phyloP scores from a whole-genome alignment of 2,888 invertebrate species.

The Orthosia gracilis region DNA sequence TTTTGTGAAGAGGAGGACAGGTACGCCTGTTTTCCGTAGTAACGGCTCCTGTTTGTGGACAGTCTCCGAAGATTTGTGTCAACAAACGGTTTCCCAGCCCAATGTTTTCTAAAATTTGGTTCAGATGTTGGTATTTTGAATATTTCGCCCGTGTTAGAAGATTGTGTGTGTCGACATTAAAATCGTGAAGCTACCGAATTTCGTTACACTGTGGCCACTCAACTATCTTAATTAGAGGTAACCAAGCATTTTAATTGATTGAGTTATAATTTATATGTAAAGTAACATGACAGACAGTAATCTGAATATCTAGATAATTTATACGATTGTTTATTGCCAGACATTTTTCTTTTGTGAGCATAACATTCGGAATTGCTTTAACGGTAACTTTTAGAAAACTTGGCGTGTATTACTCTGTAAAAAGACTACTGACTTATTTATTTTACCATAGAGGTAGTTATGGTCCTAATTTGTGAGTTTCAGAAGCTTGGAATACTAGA shows the following conservation, averaged over 20 bases:
- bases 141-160: neutral
- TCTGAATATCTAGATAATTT: neutral
- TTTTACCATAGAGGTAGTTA: neutral
- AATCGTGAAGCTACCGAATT: neutral
- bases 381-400: neutral
- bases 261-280: constrained; percentile 3
- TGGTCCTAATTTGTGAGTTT: neutral
- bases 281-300: neutral
- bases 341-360: neutral
- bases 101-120: neutral
- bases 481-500: too few species aligned
- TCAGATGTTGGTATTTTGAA: neutral
- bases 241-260: constrained; percentile 13
- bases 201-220: neutral
- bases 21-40: neutral
- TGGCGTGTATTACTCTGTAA: neutral
- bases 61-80: neutral
- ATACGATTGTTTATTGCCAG: neutral
- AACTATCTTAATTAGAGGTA: neutral
- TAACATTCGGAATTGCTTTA: neutral
- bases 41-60: neutral
- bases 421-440: neutral
- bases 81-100: too few species aligned
- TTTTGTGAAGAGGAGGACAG: neutral
- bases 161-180: neutral